These are phyloP conservation scores for Dendrolimus punctatus DNA, from an alignment of 1,140 invertebrate species.

Conservation along the genomic window DNA sequence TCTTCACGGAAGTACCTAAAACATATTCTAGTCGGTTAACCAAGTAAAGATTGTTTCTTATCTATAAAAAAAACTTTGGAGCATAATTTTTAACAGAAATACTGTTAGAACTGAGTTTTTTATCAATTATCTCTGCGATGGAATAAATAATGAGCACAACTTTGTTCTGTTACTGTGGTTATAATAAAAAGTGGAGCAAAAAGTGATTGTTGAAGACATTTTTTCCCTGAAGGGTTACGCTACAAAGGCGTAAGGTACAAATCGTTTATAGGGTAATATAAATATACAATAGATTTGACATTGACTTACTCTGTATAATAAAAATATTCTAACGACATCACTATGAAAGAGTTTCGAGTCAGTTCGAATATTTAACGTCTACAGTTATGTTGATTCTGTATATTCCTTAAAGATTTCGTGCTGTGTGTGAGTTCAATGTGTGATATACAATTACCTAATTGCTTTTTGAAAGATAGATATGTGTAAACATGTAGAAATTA, in stretches of 20 bases:
- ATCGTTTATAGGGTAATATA: slow-evolving; percentile 49
- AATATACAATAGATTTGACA: slow-evolving; percentile 50
- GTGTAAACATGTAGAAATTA: too few relatives aligned
- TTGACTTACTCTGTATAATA: slow-evolving; percentile 41
- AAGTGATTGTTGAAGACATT: slow-evolving; percentile 40
- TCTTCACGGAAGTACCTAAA: too few relatives aligned
- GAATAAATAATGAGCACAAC: slow-evolving; percentile 32
- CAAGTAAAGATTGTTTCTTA: too few relatives aligned
- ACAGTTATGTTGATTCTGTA: slow-evolving; percentile 18
- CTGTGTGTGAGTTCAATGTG: too few relatives aligned
- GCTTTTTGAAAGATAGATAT: too few relatives aligned
- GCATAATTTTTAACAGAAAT: too few relatives aligned
- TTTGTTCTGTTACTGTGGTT: slow-evolving; percentile 61
- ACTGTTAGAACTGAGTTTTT: too few relatives aligned
- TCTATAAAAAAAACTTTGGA: too few relatives aligned
- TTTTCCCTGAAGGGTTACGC: slow-evolving; percentile 39
- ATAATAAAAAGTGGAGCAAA: slow-evolving; percentile 58
- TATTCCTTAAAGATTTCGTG: too few relatives aligned
- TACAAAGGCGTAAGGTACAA: slow-evolving; percentile 38
- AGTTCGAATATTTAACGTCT: slow-evolving; percentile 32
- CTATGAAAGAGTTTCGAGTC: slow-evolving; percentile 21
- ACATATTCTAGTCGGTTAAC: too few relatives aligned
- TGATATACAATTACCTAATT: too few relatives aligned
- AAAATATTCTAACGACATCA: slow-evolving; percentile 45
- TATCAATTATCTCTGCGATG: too few relatives aligned